Conservation (phyloP, 2,113 vertebrate genomes). For the Miniopterus natalensis region DNA sequence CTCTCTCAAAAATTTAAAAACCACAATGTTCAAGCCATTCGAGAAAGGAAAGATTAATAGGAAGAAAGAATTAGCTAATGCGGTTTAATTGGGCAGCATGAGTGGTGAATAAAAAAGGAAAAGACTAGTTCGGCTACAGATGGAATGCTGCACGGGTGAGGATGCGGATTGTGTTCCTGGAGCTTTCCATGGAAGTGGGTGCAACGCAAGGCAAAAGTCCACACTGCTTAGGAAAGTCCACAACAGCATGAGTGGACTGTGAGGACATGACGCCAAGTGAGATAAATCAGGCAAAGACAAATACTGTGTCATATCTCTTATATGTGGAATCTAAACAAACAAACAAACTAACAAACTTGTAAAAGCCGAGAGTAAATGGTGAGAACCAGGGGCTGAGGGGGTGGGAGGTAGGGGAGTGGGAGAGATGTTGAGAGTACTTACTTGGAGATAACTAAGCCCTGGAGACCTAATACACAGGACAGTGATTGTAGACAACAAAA, state of each 20-base stretch:
- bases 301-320: neutral
- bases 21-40: conserved; percentile 44
- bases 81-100: conserved; percentile 34
- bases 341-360: neutral
- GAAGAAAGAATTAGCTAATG: conserved; percentile 64
- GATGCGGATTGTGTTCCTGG: neutral
- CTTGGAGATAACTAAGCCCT: neutral
- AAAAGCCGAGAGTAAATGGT: neutral
- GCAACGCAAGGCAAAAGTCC: too few species aligned
- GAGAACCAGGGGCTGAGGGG: neutral
- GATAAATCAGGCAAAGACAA: neutral
- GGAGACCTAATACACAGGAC: neutral
- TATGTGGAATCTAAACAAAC: neutral
- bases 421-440: neutral
- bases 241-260: too few species aligned
- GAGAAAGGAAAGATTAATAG: conserved; percentile 63
- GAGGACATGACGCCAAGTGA: too few species aligned
- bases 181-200: neutral
- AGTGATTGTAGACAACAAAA: neutral
- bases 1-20: conserved; percentile 61
- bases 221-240: neutral
- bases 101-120: conserved; percentile 5
- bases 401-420: too few species aligned
- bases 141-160: neutral
- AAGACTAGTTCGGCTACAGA: neutral